These are phyloP conservation scores for Tiliqua scincoides DNA, from an alignment of 2,113 vertebrate species.

Conservation along the genomic window DNA sequence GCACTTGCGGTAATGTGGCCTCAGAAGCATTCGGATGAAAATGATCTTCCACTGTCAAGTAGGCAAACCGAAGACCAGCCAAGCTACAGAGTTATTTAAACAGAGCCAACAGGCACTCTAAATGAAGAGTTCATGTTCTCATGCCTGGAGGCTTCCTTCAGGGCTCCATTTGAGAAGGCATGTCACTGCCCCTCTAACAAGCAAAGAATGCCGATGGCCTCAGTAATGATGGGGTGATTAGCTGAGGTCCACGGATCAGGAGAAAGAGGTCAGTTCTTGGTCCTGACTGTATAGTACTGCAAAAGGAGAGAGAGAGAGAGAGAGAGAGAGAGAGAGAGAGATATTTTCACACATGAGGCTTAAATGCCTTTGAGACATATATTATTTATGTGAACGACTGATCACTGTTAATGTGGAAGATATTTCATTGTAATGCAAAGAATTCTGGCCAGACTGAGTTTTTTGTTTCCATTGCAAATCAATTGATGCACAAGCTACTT, in stretches of 20 bases:
- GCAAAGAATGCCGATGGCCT: not conserved
- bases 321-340: too few relatives aligned
- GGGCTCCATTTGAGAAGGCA: not conserved
- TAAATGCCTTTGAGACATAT: not conserved
- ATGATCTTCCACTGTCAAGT: not conserved
- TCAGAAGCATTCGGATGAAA: not conserved
- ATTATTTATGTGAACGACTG: not conserved
- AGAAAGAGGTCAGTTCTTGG: not conserved
- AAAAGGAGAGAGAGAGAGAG: not conserved
- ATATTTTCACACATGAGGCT: not conserved
- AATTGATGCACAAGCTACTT: not conserved
- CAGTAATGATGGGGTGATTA: conserved; percentile 19
- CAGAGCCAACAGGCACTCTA: conserved; percentile 7
- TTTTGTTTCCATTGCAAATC: not conserved
- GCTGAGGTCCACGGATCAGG: not conserved
- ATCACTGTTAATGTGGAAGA: not conserved
- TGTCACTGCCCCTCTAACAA: not conserved
- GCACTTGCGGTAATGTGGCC: not conserved
- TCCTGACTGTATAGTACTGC: not conserved
- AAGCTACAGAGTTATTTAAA: not conserved
- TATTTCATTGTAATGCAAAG: not conserved
- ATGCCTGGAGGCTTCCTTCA: conserved; percentile 13
- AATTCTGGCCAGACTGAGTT: not conserved
- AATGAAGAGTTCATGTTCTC: not conserved
- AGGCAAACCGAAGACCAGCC: not conserved